These are phyloP conservation scores for Drosophila paracracens DNA, from an alignment of 2,888 invertebrate genomes.

Conservation along the genomic window DNA sequence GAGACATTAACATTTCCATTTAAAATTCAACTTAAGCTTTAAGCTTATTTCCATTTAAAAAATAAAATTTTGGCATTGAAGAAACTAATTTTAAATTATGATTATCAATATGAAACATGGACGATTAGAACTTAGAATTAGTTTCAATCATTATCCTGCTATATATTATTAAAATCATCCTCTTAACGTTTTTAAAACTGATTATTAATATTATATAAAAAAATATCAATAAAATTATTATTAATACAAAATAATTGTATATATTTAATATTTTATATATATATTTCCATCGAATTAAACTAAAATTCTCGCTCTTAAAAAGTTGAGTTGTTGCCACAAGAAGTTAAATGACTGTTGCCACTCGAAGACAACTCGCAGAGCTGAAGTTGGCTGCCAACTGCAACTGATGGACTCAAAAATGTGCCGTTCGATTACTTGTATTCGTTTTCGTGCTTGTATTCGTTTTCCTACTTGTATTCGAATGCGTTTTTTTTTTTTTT, in stretches of 20 bases:
- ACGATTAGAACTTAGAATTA: too few species aligned
- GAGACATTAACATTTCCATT: not conserved
- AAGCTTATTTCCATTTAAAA: not conserved
- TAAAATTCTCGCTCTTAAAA: not conserved
- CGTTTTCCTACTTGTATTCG: not conserved
- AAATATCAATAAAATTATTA: too few species aligned
- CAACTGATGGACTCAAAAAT: conserved; percentile 4
- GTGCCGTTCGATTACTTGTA: not conserved
- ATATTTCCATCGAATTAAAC: not conserved
- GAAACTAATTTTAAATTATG: not conserved
- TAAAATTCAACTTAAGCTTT: too few species aligned
- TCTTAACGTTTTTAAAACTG: not conserved
- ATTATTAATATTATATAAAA: not conserved
- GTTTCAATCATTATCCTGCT: not conserved
- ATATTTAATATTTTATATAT: not conserved
- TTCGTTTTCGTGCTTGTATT: not conserved
- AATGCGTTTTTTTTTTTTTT: not conserved
- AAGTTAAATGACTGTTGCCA: not conserved
- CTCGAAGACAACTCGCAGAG: not conserved
- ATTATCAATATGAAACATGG: not conserved
- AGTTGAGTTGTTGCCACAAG: not conserved
- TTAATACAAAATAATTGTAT: too few species aligned
- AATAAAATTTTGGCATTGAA: too few species aligned
- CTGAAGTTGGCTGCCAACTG: not conserved
- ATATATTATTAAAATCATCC: not conserved